Percentiles rank a stretch among this genome's conserved stretches.
These are phyloP conservation scores for Phaethornis superciliosus DNA, from an alignment of 2,113 vertebrate genomes.

Conservation along the genomic window DNA sequence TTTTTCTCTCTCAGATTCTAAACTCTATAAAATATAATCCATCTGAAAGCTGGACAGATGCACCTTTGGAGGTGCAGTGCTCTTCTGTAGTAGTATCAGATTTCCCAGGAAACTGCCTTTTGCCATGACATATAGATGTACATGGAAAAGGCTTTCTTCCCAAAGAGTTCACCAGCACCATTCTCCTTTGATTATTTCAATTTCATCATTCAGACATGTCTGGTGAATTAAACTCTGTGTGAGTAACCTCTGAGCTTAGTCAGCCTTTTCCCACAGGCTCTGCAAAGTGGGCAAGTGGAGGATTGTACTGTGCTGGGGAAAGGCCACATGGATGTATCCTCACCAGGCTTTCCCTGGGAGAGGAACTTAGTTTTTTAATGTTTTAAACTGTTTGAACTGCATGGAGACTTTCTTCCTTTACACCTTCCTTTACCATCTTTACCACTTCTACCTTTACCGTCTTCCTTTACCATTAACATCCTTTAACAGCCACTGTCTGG, in stretches of 20 bases:
- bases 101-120: not conserved
- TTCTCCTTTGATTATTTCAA: not conserved
- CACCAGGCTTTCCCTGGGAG: too few relatives aligned
- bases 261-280: not conserved
- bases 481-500: too few relatives aligned
- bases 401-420: too few relatives aligned
- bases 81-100: not conserved
- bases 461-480: too few relatives aligned
- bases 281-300: not conserved
- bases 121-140: not conserved
- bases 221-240: not conserved
- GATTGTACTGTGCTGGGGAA: too few relatives aligned
- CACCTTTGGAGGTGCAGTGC: not conserved
- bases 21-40: not conserved
- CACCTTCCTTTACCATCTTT: too few relatives aligned
- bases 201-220: not conserved
- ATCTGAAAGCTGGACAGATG: not conserved
- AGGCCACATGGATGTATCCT: too few relatives aligned
- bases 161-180: not conserved
- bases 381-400: too few relatives aligned
- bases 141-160: not conserved
- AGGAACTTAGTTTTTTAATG: too few relatives aligned
- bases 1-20: not conserved
- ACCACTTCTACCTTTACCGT: too few relatives aligned
- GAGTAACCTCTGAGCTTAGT: not conserved